Evolutionary conservation across 2,888 invertebrate genomes (phyloP).

Genomic region (Lacanobia oleracea): DNA sequence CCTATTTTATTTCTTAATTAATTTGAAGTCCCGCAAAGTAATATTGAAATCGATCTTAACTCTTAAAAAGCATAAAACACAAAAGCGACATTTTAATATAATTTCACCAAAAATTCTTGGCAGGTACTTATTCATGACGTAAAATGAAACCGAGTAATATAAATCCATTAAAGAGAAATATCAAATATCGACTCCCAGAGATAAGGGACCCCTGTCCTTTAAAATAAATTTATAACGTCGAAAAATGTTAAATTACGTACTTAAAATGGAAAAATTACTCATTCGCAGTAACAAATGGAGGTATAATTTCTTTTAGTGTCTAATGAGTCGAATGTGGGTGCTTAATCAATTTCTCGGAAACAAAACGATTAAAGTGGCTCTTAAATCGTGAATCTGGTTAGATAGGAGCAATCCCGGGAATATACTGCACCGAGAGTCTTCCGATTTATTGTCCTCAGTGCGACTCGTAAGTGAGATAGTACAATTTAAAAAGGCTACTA

Average conservation of each 20-base stretch:
- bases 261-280: conserved; percentile 66
- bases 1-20: conserved; percentile 19
- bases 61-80: conserved; percentile 46
- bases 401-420: conserved; percentile 84
- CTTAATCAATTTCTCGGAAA: conserved; percentile 81
- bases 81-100: conserved; percentile 58
- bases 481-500: conserved; percentile 71
- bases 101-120: conserved; percentile 67
- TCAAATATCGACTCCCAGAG: conserved; percentile 75
- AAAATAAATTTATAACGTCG: conserved; percentile 76
- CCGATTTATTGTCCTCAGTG: conserved; percentile 80
- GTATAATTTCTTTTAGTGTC: conserved; percentile 65
- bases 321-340: conserved; percentile 73
- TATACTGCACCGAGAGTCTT: conserved; percentile 78
- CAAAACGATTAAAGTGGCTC: conserved; percentile 82
- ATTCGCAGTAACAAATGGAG: conserved; percentile 66
- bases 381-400: conserved; percentile 85
- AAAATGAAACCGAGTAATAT: conserved; percentile 81
- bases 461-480: conserved; percentile 71
- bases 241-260: conserved; percentile 69
- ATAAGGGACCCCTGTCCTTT: conserved; percentile 74
- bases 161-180: conserved; percentile 83
- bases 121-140: conserved; percentile 75
- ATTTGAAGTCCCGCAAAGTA: conserved; percentile 15
- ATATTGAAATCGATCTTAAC: conserved; percentile 42